Evolutionary conservation across 2,113 vertebrate species (phyloP).

Genomic region (Oncorhynchus keta): DNA sequence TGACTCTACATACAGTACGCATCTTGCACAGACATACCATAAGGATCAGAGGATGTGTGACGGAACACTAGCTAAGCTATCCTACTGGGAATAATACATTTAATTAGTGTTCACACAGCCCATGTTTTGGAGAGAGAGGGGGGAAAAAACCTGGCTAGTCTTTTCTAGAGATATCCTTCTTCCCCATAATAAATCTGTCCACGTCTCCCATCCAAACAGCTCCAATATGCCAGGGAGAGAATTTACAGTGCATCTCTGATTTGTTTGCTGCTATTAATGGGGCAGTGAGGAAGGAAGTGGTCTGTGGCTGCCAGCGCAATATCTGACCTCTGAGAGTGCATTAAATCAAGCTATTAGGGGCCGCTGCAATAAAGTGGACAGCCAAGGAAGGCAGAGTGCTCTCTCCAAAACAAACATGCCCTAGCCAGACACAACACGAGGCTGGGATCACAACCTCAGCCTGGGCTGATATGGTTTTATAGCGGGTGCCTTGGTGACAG

Average conservation of each 20-base stretch:
- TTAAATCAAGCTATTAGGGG: conserved; percentile 72
- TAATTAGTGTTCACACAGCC: conserved; percentile 57
- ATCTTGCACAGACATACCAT: conserved; percentile 20
- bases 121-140: conserved; percentile 39
- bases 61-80: background rate
- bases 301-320: conserved; percentile 64
- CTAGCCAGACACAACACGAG: conserved; percentile 32
- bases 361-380: conserved; percentile 63
- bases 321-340: conserved; percentile 70
- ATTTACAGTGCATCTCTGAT: conserved; percentile 55
- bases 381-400: conserved; percentile 46
- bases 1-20: conserved; percentile 23
- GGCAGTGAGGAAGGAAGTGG: conserved; percentile 58
- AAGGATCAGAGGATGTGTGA: conserved; percentile 20
- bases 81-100: conserved; percentile 31
- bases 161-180: conserved; percentile 38
- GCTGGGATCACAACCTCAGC: conserved; percentile 42
- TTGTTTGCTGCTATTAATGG: conserved; percentile 72
- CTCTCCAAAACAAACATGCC: conserved; percentile 57
- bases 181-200: conserved; percentile 57
- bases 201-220: conserved; percentile 44
- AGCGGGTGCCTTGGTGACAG: background rate
- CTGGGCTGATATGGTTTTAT: conserved; percentile 33
- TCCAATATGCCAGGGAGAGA: conserved; percentile 55
- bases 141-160: conserved; percentile 36